Percentiles rank a stretch among this genome's conserved stretches.
phyloP scores from a whole-genome alignment of 1,140 invertebrate genomes.

The Bombus sibiricus region DNA sequence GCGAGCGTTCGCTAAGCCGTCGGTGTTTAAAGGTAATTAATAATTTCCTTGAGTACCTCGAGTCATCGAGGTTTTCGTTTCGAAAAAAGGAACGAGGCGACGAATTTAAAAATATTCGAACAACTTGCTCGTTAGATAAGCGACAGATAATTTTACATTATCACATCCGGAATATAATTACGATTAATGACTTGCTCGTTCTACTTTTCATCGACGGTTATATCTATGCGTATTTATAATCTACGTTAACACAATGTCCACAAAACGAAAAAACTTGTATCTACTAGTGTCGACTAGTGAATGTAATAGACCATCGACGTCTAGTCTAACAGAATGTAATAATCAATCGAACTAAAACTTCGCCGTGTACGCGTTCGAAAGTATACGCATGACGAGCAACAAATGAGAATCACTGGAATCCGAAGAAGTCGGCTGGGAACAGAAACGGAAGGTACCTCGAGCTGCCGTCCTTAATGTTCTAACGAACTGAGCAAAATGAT shows the following conservation, averaged over 20 bases:
- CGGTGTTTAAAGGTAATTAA: conserved; percentile 40
- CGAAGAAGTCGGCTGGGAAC: background rate
- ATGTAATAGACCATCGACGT: background rate
- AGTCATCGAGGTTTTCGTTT: background rate
- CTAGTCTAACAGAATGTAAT: background rate
- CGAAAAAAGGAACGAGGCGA: background rate
- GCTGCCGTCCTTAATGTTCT: conserved; percentile 35
- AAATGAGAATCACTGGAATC: conserved; percentile 31
- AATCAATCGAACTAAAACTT: background rate
- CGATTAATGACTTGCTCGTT: background rate
- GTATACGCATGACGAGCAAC: background rate
- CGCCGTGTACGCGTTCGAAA: background rate
- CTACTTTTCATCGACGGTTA: background rate
- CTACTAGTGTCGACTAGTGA: background rate
- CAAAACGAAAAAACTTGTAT: background rate
- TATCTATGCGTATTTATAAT: background rate
- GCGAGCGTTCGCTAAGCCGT: conserved; percentile 33
- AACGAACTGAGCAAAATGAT: conserved; percentile 42
- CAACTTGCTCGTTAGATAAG: background rate
- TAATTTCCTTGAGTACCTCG: background rate
- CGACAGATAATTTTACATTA: background rate
- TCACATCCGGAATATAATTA: background rate
- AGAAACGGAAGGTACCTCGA: background rate
- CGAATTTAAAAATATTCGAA: background rate
- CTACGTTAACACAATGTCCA: background rate